These are phyloP conservation scores for Lutraria lutraria DNA, from an alignment of 2,888 invertebrate species.

Conservation along the genomic window DNA sequence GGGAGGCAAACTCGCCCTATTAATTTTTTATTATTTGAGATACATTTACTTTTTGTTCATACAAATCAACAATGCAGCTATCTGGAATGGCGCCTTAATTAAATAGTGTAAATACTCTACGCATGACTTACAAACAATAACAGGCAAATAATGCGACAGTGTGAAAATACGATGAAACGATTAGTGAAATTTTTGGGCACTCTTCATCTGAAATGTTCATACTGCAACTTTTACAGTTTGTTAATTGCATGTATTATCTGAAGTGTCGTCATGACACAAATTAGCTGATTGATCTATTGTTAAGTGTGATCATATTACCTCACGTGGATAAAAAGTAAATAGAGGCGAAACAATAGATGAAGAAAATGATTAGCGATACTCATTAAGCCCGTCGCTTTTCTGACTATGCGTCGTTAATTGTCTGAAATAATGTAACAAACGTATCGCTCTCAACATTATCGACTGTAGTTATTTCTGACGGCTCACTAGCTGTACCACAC, in stretches of 20 bases:
- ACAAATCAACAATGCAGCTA: too few species aligned
- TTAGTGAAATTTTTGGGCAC: too few species aligned
- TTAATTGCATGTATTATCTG: neutral
- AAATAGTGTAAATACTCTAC: too few species aligned
- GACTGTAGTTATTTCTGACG: neutral
- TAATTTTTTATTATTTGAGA: too few species aligned
- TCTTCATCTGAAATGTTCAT: too few species aligned
- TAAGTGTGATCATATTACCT: neutral
- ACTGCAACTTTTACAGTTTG: too few species aligned
- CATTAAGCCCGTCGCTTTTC: neutral
- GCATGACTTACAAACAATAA: too few species aligned
- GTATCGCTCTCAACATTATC: neutral
- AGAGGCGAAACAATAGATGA: neutral
- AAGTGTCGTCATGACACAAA: neutral
- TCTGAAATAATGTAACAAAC: neutral
- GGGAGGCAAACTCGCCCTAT: too few species aligned
- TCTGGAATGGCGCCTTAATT: too few species aligned
- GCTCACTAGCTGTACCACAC: neutral
- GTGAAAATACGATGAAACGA: too few species aligned
- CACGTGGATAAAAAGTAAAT: neutral
- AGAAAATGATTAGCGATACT: neutral
- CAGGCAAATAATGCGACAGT: too few species aligned
- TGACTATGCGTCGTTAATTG: neutral
- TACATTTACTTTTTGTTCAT: too few species aligned
- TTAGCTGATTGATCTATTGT: neutral